phyloP scores from a whole-genome alignment of 2,797 vertebrate species.

The Coregonus ussuriensis region DNA sequence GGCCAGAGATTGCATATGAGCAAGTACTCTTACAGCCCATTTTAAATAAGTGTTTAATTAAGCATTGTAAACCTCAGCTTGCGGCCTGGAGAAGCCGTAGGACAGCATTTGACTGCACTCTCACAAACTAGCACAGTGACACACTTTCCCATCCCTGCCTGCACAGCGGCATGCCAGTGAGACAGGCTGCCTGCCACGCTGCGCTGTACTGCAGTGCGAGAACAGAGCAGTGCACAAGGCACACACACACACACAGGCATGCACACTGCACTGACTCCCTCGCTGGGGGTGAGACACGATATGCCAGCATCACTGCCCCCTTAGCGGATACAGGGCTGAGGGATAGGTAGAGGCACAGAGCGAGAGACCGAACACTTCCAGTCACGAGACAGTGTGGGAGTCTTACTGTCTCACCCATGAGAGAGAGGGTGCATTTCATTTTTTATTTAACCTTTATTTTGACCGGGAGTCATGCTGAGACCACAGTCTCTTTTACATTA shows the following conservation, averaged over 20 bases:
- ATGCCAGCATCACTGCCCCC: slow-evolving; percentile 36
- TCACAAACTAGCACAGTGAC: slow-evolving; percentile 74
- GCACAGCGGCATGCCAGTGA: slow-evolving; percentile 54
- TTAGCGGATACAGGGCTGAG: slow-evolving; percentile 18
- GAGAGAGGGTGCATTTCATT: slow-evolving; percentile 35
- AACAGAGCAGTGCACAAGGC: slow-evolving; percentile 17
- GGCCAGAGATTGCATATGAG: slow-evolving; percentile 51
- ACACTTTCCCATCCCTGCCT: slow-evolving; percentile 67
- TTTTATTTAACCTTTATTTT: no score
- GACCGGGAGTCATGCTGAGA: no score
- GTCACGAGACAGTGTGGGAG: slow-evolving; percentile 24
- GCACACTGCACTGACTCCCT: slow-evolving; percentile 26
- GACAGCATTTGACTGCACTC: slow-evolving; percentile 52
- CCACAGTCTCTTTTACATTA: no score
- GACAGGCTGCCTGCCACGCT: slow-evolving; percentile 47
- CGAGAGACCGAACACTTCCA: not conserved
- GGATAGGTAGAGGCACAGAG: slow-evolving; percentile 24
- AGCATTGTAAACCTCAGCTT: slow-evolving; percentile 72
- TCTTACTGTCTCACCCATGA: slow-evolving; percentile 22
- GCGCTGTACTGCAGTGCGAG: slow-evolving; percentile 40
- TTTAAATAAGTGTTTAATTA: slow-evolving; percentile 77
- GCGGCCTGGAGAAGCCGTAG: slow-evolving; percentile 60
- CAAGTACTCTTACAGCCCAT: slow-evolving; percentile 61
- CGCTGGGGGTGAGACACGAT: slow-evolving; percentile 36
- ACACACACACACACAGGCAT: slow-evolving; percentile 19